Conservation (phyloP, 2,113 vertebrate genomes). For the Hypocryptadius cinnamomeus region DNA sequence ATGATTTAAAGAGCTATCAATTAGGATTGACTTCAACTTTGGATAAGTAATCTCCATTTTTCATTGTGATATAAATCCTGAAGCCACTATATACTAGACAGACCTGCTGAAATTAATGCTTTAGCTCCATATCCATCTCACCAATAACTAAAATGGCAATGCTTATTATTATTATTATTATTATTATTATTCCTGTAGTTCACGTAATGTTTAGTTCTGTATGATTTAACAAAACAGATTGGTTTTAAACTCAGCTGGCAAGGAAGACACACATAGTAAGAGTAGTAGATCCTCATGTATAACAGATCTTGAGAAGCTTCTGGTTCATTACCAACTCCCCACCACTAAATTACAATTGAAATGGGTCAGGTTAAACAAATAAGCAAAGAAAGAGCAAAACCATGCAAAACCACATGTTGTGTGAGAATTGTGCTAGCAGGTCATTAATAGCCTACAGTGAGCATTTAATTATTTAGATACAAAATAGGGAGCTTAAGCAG, state of each 20-base stretch:
- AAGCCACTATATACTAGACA: neutral
- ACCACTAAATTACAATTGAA: neutral
- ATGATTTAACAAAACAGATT: neutral
- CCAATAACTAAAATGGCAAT: neutral
- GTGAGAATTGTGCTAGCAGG: neutral
- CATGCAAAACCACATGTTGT: neutral
- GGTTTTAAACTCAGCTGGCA: neutral
- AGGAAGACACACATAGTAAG: neutral
- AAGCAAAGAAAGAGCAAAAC: neutral
- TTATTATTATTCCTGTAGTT: neutral
- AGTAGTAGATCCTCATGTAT: neutral
- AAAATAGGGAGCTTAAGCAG: neutral
- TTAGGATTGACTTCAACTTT: neutral
- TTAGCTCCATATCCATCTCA: neutral
- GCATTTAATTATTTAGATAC: neutral
- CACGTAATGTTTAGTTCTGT: neutral
- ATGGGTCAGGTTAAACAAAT: neutral
- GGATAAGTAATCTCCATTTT: neutral
- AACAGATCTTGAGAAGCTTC: neutral
- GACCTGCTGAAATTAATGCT: neutral
- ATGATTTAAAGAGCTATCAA: neutral
- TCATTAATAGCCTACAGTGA: neutral
- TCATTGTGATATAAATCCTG: neutral
- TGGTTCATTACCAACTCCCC: neutral
- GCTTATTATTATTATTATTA: neutral